Conservation (phyloP, 2,888 invertebrate species). For the Scaptomyza tumidula region DNA sequence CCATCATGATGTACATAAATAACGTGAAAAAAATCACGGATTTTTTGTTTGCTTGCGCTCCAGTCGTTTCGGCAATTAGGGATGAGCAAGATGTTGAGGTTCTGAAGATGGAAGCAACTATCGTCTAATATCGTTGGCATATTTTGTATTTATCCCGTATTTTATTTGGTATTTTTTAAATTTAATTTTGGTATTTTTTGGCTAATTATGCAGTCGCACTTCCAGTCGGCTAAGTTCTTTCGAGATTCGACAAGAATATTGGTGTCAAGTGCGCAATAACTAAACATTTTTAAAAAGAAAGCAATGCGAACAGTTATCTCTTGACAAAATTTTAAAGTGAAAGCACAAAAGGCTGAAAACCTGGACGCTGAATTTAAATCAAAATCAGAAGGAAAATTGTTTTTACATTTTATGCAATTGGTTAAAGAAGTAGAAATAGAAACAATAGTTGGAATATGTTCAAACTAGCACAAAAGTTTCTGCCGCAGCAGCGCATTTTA, state of each 20-base stretch:
- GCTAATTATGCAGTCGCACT: neutral
- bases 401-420: neutral
- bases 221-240: conserved; percentile 18
- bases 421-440: neutral
- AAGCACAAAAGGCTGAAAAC: neutral
- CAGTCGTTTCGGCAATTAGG: conserved; percentile 38
- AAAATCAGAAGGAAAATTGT: neutral
- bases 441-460: conserved; percentile 64
- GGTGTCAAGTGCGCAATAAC: conserved; percentile 48
- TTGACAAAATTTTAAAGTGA: conserved; percentile 5
- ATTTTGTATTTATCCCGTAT: neutral
- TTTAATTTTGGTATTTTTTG: neutral
- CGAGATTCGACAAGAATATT: conserved; percentile 38
- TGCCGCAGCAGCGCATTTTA: conserved; percentile 55
- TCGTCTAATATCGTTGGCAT: neutral
- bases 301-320: conserved; percentile 8
- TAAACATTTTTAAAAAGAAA: conserved; percentile 38
- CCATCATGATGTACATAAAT: conserved; percentile 78
- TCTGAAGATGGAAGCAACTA: neutral
- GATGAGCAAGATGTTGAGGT: conserved; percentile 16
- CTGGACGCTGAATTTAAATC: neutral
- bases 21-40: conserved; percentile 21
- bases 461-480: conserved; percentile 68
- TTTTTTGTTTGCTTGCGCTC: conserved; percentile 38
- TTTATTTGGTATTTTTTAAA: conserved; percentile 5